Evolutionary conservation across 2,888 invertebrate species (phyloP).

Genomic region (Clivina fossor): DNA sequence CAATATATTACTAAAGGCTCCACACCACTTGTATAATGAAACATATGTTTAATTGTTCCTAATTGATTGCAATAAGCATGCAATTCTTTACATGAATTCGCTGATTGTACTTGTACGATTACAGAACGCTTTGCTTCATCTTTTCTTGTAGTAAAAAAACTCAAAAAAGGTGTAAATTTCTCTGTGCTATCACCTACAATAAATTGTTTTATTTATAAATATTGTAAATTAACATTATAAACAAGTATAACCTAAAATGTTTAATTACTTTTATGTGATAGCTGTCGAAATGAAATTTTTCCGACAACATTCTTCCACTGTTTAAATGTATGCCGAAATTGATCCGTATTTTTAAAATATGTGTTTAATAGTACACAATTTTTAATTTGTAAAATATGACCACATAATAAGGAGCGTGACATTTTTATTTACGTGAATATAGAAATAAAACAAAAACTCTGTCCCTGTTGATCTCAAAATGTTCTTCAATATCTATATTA

Average conservation of each 20-base stretch:
- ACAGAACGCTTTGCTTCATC: constrained; percentile 69
- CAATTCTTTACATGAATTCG: constrained; percentile 67
- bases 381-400: constrained; percentile 31
- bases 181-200: constrained; percentile 16
- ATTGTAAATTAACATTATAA: constrained; percentile 6
- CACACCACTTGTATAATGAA: constrained; percentile 61
- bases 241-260: constrained; percentile 35
- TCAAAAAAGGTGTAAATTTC: constrained; percentile 55
- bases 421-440: no score
- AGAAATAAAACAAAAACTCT: no score
- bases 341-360: constrained; percentile 23
- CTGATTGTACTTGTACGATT: constrained; percentile 75
- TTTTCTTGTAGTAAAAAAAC: constrained; percentile 61
- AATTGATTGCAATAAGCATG: constrained; percentile 69
- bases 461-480: no score
- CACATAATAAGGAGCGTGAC: constrained; percentile 23
- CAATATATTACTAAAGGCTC: constrained; percentile 52
- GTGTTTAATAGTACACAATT: constrained; percentile 9
- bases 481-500: no score
- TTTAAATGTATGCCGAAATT: constrained; percentile 23
- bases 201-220: constrained; percentile 2
- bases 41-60: constrained; percentile 64
- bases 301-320: constrained; percentile 34
- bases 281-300: constrained; percentile 31
- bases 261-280: constrained; percentile 35